These are phyloP conservation scores for Aphis gossypii DNA, from an alignment of 1,140 invertebrate genomes.

Conservation along the genomic window DNA sequence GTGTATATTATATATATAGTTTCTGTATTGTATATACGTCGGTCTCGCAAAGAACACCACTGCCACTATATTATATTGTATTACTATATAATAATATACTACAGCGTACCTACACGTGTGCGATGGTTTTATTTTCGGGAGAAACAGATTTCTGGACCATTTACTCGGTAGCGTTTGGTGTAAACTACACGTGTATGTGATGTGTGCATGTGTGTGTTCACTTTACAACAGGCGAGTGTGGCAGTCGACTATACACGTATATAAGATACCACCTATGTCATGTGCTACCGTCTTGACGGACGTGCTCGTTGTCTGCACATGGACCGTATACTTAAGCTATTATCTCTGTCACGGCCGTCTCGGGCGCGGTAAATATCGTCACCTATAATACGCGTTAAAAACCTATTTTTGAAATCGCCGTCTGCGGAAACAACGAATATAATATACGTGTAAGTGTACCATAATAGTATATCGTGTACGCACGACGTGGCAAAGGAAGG, in stretches of 20 bases:
- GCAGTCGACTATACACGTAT: too few species aligned
- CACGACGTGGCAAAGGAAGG: not conserved
- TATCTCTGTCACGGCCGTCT: not conserved
- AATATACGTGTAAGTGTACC: not conserved
- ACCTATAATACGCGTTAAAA: conserved; percentile 15
- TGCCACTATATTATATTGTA: not conserved
- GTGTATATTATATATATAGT: not conserved
- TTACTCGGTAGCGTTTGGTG: not conserved
- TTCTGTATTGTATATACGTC: not conserved
- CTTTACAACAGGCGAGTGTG: not conserved
- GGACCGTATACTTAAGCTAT: not conserved
- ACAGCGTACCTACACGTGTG: not conserved
- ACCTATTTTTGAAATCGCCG: conserved; percentile 46
- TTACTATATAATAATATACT: not conserved
- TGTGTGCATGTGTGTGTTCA: not conserved
- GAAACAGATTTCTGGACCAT: conserved; percentile 35
- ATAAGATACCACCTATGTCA: not conserved
- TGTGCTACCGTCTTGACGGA: not conserved
- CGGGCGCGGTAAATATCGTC: not conserved
- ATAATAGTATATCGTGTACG: not conserved
- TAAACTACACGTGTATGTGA: not conserved
- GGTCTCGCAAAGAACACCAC: not conserved
- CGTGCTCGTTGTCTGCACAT: not conserved
- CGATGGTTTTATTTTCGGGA: conserved; percentile 33
- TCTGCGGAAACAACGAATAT: conserved; percentile 35